Evolutionary conservation across 2,888 invertebrate genomes (phyloP).

Genomic region (Rhingia campestris): DNA sequence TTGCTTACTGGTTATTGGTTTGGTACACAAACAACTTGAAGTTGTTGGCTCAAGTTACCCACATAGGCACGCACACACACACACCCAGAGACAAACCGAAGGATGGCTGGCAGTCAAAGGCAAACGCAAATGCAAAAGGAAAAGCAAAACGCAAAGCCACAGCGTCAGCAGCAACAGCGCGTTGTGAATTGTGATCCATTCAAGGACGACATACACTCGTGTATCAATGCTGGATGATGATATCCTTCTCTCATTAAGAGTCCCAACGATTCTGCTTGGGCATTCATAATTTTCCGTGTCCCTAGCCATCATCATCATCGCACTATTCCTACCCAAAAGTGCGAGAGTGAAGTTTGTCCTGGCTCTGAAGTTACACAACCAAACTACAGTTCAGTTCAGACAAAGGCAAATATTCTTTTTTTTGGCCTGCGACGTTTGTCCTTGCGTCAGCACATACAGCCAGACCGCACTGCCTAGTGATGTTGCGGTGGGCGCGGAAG

Average conservation of each 20-base stretch:
- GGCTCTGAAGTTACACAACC: conserved; percentile 37
- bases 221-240: conserved; percentile 32
- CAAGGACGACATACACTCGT: conserved; percentile 15
- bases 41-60: neutral
- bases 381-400: conserved; percentile 30
- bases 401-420: conserved; percentile 36
- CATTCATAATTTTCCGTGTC: conserved; percentile 42
- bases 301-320: conserved; percentile 2
- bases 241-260: conserved; percentile 40
- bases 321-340: neutral
- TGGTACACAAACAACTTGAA: conserved; percentile 25
- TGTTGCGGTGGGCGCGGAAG: conserved; percentile 7
- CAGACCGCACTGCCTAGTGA: neutral
- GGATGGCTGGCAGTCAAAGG: neutral
- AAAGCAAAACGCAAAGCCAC: neutral
- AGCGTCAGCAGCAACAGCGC: conserved; percentile 5
- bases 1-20: conserved; percentile 20
- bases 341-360: neutral
- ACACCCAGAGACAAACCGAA: neutral
- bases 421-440: neutral
- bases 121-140: too few relatives aligned
- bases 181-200: conserved; percentile 13
- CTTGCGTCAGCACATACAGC: conserved; percentile 24
- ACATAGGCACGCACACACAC: too few relatives aligned
- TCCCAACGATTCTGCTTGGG: conserved; percentile 30